phyloP scores from a whole-genome alignment of 2,888 invertebrate species.

The Hypomecis atomaria region DNA sequence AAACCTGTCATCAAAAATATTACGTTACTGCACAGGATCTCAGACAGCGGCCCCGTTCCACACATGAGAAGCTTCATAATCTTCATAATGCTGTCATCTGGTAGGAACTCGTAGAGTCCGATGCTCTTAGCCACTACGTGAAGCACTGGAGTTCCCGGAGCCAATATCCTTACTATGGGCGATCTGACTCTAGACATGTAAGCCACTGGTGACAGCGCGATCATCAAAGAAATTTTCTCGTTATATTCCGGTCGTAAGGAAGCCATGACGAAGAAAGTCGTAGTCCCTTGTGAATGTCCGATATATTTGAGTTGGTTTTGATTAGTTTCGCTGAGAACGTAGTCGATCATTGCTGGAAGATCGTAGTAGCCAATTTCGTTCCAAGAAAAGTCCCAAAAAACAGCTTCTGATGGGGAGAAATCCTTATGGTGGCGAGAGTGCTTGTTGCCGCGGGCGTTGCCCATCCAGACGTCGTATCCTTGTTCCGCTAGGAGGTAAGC shows the following conservation, averaged over 20 bases:
- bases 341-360: constrained; percentile 91
- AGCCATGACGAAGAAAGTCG: constrained; percentile 84
- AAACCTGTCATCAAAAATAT: constrained; percentile 86
- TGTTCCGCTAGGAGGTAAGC: constrained; percentile 82
- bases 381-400: constrained; percentile 90
- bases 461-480: constrained; percentile 91
- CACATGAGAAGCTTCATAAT: constrained; percentile 75
- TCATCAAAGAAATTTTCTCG: constrained; percentile 79
- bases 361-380: constrained; percentile 92
- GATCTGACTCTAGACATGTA: constrained; percentile 72
- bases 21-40: constrained; percentile 84
- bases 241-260: constrained; percentile 83
- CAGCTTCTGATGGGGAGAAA: constrained; percentile 61
- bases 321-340: constrained; percentile 82
- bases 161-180: constrained; percentile 61
- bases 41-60: constrained; percentile 67
- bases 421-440: constrained; percentile 84
- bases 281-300: constrained; percentile 90
- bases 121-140: constrained; percentile 60
- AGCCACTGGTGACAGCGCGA: constrained; percentile 85
- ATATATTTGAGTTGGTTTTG: constrained; percentile 85
- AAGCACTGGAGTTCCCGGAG: constrained; percentile 55
- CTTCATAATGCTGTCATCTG: constrained; percentile 79
- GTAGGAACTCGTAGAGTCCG: constrained; percentile 87
- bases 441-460: constrained; percentile 91